Evolutionary conservation across 2,113 vertebrate species (phyloP).

Genomic region (Percina caprodes): DNA sequence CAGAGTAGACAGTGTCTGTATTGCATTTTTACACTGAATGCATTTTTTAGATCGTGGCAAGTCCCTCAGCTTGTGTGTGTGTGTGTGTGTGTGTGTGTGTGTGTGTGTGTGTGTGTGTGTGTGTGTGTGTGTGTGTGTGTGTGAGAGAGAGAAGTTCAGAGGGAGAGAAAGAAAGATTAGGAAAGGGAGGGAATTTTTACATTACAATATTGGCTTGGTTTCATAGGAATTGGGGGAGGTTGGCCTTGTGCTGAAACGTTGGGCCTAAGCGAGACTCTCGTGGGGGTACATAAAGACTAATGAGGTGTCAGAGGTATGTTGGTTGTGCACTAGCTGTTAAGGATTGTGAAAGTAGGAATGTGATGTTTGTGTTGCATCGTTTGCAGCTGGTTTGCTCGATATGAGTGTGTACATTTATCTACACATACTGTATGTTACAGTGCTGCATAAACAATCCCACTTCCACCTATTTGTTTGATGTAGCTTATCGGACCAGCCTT

Average conservation of each 20-base stretch:
- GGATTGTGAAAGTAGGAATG: not conserved
- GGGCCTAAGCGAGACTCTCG: slow-evolving; percentile 9
- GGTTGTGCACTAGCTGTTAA: slow-evolving; percentile 20
- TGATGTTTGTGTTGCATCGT: slow-evolving; percentile 30
- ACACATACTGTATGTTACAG: not conserved
- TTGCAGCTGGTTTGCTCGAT: slow-evolving; percentile 6
- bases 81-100: not conserved
- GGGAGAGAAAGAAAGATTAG: too few relatives aligned
- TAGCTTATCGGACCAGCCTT: slow-evolving; percentile 57
- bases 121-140: not conserved
- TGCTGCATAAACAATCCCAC: slow-evolving; percentile 35
- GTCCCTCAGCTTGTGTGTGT: not conserved
- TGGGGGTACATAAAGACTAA: slow-evolving; percentile 47
- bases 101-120: not conserved
- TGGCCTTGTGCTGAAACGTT: slow-evolving; percentile 4
- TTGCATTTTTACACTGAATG: slow-evolving; percentile 12
- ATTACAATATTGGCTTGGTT: not conserved
- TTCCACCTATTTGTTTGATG: slow-evolving; percentile 55
- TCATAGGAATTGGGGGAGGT: not conserved
- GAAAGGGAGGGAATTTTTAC: not conserved
- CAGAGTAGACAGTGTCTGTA: slow-evolving; percentile 5
- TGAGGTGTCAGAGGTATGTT: slow-evolving; percentile 51
- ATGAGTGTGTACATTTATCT: not conserved
- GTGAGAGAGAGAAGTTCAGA: not conserved
- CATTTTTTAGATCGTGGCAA: slow-evolving; percentile 16